Base-by-base conservation (phyloP, 1,140 invertebrate species). In the Danaus plexippus region DNA sequence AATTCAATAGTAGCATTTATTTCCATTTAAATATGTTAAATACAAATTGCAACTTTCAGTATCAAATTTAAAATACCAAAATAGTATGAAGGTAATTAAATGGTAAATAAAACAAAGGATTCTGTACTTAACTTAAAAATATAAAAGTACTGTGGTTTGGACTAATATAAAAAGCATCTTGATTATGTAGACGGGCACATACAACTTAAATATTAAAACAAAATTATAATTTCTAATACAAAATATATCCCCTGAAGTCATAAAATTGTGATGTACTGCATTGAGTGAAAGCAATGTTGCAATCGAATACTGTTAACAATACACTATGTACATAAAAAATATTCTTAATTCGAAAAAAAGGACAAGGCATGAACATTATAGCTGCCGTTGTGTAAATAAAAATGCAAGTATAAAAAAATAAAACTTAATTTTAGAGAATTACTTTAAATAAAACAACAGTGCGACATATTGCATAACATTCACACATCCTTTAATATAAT, bases 1-100 rank as follows among this genome's bases (percentile, higher is more conserved):
- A 32, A 32, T 32, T 32, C 22, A 32, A 32, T 32, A 32, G 22
- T 32, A 32, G 22, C 22, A 32, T 32, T 32, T 32, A 32, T 32
- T 32, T 32, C 22, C 43, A 49, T 56, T 43, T 44, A 56, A 43
- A 48, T 12, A 49, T 44, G 11, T 40, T 48, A 15, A 73, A 81
- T 83, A 85, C 82, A 80, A 81, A 85, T 76, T 59, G 75, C 69
- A 70, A 73, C 60, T 75, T 75, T 58, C 41, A 73, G 77, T 85
- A 85, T 82, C 82, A 82, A 82, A 83, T 77, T 77, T 71, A 76
- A 80, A 82, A 80, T 75, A 75, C 69, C 67, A 75, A 62, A 73
- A 69, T 77, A 80, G 66, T 63, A 69, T 68, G 67, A 70, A 74
- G 64, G 69, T 77, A 77, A 75, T 79, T 82, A 79, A 83, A 85